Conservation (phyloP, 1,140 invertebrate genomes). For the Brachionus angularis region DNA sequence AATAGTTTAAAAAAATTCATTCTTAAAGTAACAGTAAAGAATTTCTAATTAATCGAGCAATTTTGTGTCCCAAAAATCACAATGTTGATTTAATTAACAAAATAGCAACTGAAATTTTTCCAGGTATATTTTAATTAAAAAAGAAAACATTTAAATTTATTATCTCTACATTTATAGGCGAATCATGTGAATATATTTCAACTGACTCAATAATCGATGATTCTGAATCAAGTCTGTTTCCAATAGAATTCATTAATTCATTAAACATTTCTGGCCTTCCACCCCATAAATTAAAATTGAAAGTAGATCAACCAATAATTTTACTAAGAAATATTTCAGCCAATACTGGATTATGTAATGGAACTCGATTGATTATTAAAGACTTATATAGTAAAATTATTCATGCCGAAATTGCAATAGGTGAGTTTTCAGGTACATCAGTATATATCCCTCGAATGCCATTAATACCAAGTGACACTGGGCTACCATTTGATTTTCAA, state of each 20-base stretch:
- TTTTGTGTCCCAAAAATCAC: background rate
- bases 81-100: conserved; percentile 4
- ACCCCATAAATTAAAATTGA: conserved; percentile 54
- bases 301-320: conserved; percentile 53
- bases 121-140: no score
- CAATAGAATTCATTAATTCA: conserved; percentile 54
- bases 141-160: no score
- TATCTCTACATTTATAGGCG: no score
- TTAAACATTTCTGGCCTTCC: conserved; percentile 52
- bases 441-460: conserved; percentile 46
- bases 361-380: conserved; percentile 51
- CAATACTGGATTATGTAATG: conserved; percentile 52
- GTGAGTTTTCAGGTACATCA: conserved; percentile 36
- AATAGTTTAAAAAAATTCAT: background rate
- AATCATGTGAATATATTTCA: conserved; percentile 1
- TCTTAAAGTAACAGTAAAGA: background rate
- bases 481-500: conserved; percentile 55
- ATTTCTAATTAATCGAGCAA: background rate
- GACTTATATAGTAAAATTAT: conserved; percentile 46
- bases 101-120: background rate
- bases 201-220: conserved; percentile 46
- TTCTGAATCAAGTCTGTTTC: conserved; percentile 46
- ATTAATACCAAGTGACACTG: conserved; percentile 46
- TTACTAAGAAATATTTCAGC: conserved; percentile 54
- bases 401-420: conserved; percentile 45